These are phyloP conservation scores for Boloria euphrosyne DNA, from an alignment of 2,888 invertebrate species.

Conservation along the genomic window DNA sequence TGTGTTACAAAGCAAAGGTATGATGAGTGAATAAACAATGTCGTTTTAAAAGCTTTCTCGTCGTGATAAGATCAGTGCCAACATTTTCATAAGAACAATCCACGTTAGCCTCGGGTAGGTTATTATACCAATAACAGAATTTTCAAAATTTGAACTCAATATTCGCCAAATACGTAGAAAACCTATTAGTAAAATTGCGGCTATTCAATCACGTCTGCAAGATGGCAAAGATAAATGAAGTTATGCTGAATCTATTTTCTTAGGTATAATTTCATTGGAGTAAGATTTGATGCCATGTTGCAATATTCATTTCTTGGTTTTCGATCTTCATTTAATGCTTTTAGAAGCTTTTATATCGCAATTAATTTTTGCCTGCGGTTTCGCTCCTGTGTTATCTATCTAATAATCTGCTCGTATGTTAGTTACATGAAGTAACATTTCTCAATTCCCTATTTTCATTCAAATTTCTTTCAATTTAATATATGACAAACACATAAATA, in stretches of 20 bases:
- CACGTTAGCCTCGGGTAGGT: constrained; percentile 23
- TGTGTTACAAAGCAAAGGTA: constrained; percentile 18
- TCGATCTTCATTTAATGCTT: no score
- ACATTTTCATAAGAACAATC: constrained; percentile 40
- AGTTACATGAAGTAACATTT: no score
- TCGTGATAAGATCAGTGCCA: constrained; percentile 36
- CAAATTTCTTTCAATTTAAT: no score
- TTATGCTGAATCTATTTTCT: constrained; percentile 2
- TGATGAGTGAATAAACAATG: constrained; percentile 35
- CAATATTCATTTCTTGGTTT: not conserved
- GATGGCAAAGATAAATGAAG: constrained; percentile 11
- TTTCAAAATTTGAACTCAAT: constrained; percentile 18
- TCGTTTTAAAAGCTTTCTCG: constrained; percentile 29
- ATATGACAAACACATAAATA: no score
- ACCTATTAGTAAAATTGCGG: constrained; percentile 27
- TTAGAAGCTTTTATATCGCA: no score
- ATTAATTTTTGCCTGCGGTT: no score
- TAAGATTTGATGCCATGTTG: constrained; percentile 9
- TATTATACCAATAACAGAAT: constrained; percentile 21
- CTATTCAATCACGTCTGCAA: constrained; percentile 14
- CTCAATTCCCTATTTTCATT: no score
- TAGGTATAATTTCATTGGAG: constrained; percentile 1
- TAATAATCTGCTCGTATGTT: no score
- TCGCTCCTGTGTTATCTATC: no score
- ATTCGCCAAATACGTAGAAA: constrained; percentile 19